A percentile compares a stretch with the other conserved stretches of the same genome.
phyloP scores from a whole-genome alignment of 2,888 invertebrate genomes.

The Ophion ventricosus region DNA sequence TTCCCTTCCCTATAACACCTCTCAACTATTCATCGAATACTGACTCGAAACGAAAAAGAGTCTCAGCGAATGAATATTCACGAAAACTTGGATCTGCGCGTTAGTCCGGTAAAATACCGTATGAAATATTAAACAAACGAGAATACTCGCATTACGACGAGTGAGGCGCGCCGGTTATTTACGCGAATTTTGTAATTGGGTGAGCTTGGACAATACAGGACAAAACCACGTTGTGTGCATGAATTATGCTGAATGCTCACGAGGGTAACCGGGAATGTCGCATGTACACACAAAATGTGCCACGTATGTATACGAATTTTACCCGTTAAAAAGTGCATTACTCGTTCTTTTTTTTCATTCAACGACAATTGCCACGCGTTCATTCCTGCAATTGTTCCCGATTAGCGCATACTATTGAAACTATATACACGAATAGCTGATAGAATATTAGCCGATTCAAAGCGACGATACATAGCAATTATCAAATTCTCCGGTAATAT shows the following conservation, averaged over 20 bases:
- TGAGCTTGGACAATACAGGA: background rate
- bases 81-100: background rate
- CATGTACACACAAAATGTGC: background rate
- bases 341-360: background rate
- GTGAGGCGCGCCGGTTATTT: background rate
- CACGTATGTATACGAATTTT: background rate
- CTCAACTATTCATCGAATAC: background rate
- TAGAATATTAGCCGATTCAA: background rate
- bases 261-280: constrained; percentile 19
- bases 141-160: background rate
- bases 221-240: constrained; percentile 13
- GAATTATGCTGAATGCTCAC: constrained; percentile 26
- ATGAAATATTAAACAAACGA: constrained; percentile 12
- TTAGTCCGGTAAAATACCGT: background rate
- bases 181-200: constrained; percentile 1
- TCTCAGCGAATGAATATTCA: constrained; percentile 13
- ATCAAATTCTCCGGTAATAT: background rate
- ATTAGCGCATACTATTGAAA: background rate
- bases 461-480: background rate
- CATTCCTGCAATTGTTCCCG: background rate
- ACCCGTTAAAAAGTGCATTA: background rate
- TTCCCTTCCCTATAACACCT: background rate
- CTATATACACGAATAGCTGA: background rate
- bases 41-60: background rate
- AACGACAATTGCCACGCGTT: background rate